A percentile compares a stretch with the other conserved stretches of the same genome.
These are phyloP conservation scores for Clytia hemisphaerica DNA, from an alignment of 30 jellyfish, hydroid and myxozoan species.

Conservation along the genomic window DNA sequence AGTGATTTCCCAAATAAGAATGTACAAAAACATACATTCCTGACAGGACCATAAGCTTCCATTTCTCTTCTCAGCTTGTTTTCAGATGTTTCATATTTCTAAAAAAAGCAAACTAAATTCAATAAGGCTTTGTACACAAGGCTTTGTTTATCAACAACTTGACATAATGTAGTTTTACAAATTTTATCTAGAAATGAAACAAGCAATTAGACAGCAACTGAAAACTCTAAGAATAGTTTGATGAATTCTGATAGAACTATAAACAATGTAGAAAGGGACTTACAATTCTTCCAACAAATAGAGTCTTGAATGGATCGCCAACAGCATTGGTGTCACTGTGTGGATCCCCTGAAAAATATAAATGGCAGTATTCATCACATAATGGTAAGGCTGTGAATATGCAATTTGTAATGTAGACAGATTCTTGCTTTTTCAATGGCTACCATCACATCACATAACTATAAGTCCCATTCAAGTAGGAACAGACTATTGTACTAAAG, in stretches of 20 bases:
- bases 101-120: not conserved
- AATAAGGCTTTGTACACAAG: not conserved
- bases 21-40: slow-evolving; percentile 41
- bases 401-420: too few relatives aligned
- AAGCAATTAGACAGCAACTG: not conserved
- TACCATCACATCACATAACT: too few relatives aligned
- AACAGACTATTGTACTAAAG: not conserved
- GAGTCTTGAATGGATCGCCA: slow-evolving; percentile 93
- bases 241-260: not conserved
- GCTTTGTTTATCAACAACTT: not conserved
- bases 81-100: slow-evolving; percentile 90
- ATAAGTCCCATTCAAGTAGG: not conserved
- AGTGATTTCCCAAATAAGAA: too few relatives aligned
- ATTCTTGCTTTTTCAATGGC: too few relatives aligned
- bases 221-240: not conserved
- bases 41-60: slow-evolving; percentile 88
- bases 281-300: slow-evolving; percentile 88
- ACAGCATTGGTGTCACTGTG: slow-evolving; percentile 83
- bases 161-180: not conserved
- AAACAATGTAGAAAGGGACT: slow-evolving; percentile 5
- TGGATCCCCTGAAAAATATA: slow-evolving; percentile 84
- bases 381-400: too few relatives aligned
- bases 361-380: not conserved
- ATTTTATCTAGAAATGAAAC: not conserved
- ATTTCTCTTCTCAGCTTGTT: slow-evolving; percentile 79